These are phyloP conservation scores for Ecliptopera silaceata DNA, from an alignment of 2,888 invertebrate species.

Conservation along the genomic window DNA sequence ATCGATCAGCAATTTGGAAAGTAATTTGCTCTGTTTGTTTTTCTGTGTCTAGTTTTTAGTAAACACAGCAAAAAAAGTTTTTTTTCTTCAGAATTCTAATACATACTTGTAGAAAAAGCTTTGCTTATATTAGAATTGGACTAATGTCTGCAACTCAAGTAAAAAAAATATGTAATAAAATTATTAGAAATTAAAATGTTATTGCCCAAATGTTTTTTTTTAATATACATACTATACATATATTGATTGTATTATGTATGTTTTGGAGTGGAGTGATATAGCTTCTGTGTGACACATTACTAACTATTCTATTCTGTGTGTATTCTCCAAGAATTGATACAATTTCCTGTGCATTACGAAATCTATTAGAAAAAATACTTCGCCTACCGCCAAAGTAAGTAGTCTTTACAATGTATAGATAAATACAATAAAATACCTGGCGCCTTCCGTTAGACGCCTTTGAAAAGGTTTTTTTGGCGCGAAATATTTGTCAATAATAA, in stretches of 20 bases:
- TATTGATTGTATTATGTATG: too few relatives aligned
- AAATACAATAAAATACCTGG: slow-evolving; percentile 74
- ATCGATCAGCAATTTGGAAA: too few relatives aligned
- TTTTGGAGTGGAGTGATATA: not conserved
- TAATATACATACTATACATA: too few relatives aligned
- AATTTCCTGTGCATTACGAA: slow-evolving; percentile 64
- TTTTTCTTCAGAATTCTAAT: too few relatives aligned
- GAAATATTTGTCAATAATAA: slow-evolving; percentile 83
- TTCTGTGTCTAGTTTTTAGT: too few relatives aligned
- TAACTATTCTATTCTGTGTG: slow-evolving; percentile 2
- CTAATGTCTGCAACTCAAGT: too few relatives aligned
- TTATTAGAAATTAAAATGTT: too few relatives aligned
- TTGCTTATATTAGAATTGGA: too few relatives aligned
- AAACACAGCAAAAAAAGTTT: too few relatives aligned
- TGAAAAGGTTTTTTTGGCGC: slow-evolving; percentile 65
- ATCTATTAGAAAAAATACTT: slow-evolving; percentile 48
- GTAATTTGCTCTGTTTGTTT: not conserved
- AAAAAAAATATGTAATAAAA: too few relatives aligned
- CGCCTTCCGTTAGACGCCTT: slow-evolving; percentile 74
- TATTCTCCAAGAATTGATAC: slow-evolving; percentile 44
- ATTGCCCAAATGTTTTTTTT: too few relatives aligned
- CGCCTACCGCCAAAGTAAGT: slow-evolving; percentile 64
- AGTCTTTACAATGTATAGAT: slow-evolving; percentile 55
- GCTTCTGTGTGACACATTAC: not conserved
- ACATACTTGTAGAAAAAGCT: too few relatives aligned